Conservation (phyloP, 2,113 vertebrate species). For the Spea multiplicata region DNA sequence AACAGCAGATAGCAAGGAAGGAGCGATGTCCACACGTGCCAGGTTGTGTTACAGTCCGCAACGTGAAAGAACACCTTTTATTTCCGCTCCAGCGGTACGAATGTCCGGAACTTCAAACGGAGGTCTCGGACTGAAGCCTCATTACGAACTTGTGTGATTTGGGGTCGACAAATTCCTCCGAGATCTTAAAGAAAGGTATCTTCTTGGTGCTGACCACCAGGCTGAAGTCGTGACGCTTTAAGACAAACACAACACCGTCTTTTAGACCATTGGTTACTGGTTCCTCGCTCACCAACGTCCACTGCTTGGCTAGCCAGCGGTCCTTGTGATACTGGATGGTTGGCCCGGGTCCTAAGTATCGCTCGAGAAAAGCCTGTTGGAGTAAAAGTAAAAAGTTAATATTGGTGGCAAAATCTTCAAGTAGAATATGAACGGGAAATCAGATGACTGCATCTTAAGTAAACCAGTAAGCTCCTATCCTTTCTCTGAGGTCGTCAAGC, state of each 20-base stretch:
- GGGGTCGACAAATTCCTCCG: constrained; percentile 92
- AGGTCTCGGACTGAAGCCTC: constrained; percentile 94
- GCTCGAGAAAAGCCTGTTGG: constrained; percentile 86
- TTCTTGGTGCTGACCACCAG: constrained; percentile 86
- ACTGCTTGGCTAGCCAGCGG: constrained; percentile 87
- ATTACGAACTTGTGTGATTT: constrained; percentile 97
- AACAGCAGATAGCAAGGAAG: not conserved
- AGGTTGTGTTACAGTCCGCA: not conserved
- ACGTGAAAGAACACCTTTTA: not conserved
- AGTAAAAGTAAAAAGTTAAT: not conserved
- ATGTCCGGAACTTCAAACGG: constrained; percentile 67
- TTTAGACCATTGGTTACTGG: constrained; percentile 86
- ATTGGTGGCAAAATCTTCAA: too few species aligned
- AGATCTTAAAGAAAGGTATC: constrained; percentile 88
- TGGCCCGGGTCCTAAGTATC: constrained; percentile 83
- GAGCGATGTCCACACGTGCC: constrained; percentile 2
- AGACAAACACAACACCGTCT: constrained; percentile 83
- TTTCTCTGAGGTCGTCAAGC: too few species aligned
- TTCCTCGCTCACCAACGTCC: constrained; percentile 92
- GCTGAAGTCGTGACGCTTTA: constrained; percentile 89
- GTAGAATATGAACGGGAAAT: too few species aligned
- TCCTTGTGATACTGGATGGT: constrained; percentile 94
- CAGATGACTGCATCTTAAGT: too few species aligned
- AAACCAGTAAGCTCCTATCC: too few species aligned
- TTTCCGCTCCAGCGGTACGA: constrained; percentile 3